Conservation (phyloP, 2,888 invertebrate species). For the Nemotelus nigrinus region DNA sequence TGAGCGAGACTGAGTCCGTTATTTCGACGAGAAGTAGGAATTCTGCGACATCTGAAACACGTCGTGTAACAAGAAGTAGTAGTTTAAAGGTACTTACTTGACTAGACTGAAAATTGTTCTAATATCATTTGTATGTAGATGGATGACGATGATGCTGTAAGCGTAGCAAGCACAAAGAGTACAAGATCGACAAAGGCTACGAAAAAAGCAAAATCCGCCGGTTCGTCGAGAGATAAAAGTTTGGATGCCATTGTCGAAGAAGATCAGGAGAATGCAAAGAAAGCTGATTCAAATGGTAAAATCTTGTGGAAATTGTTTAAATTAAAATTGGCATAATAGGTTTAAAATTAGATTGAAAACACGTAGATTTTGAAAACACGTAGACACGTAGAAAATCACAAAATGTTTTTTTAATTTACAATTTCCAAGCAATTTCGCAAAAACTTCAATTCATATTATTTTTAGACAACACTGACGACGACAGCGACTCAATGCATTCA, state of each 20-base stretch:
- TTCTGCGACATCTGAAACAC: slow-evolving; percentile 51
- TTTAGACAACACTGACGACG: slow-evolving; percentile 28
- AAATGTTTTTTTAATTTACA: no score
- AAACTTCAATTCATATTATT: not conserved
- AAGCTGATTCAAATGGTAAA: not conserved
- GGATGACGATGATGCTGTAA: slow-evolving; percentile 35
- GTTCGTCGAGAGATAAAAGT: slow-evolving; percentile 6
- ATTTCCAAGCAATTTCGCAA: no score
- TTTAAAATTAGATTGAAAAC: not conserved
- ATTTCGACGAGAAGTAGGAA: slow-evolving; percentile 53
- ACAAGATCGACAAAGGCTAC: slow-evolving; percentile 19
- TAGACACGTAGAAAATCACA: no score
- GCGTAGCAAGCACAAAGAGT: slow-evolving; percentile 36
- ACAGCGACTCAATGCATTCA: slow-evolving; percentile 9
- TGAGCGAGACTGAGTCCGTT: slow-evolving; percentile 56
- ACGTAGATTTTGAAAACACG: no score
- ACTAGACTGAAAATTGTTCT: not conserved
- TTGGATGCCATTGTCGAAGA: slow-evolving; percentile 36
- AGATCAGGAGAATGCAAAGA: slow-evolving; percentile 37
- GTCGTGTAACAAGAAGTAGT: slow-evolving; percentile 53
- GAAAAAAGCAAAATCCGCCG: slow-evolving; percentile 13
- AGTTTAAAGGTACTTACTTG: slow-evolving; percentile 37
- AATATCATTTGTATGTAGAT: not conserved
- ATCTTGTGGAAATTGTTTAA: not conserved
- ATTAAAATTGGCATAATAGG: not conserved